phyloP scores from a whole-genome alignment of 2,113 vertebrate species.

The Oxyruncus cristatus region DNA sequence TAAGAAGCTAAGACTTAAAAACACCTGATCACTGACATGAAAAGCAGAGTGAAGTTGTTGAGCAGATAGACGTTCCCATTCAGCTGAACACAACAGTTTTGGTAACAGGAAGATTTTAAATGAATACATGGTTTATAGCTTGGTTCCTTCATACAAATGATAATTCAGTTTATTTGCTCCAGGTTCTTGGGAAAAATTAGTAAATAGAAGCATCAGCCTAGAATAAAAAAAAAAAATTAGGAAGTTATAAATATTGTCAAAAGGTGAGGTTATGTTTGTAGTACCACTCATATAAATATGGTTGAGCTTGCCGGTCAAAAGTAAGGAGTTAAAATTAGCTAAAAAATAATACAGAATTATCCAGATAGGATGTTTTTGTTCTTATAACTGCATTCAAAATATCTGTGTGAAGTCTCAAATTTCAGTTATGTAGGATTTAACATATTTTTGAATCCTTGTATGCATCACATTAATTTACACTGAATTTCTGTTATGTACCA shows the following conservation, averaged over 20 bases:
- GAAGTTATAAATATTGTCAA: background rate
- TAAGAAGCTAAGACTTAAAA: slow-evolving; percentile 40
- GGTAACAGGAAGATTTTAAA: background rate
- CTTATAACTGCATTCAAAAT: background rate
- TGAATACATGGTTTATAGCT: background rate
- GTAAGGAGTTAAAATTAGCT: background rate
- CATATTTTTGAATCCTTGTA: background rate
- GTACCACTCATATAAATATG: background rate
- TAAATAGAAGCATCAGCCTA: background rate
- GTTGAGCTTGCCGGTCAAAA: background rate
- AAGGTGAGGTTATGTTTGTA: background rate
- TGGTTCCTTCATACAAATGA: background rate
- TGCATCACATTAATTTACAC: background rate
- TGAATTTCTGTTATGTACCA: background rate
- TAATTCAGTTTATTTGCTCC: background rate
- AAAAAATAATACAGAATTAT: background rate
- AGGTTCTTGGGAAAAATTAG: background rate
- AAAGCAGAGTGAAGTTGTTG: background rate
- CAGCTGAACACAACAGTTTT: background rate
- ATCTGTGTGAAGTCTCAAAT: background rate
- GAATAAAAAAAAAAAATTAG: background rate
- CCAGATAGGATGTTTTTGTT: background rate
- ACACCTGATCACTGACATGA: background rate
- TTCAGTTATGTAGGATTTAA: background rate
- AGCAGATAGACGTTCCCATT: background rate